A percentile compares a stretch with the other conserved stretches of the same genome.
Evolutionary conservation across 2,888 invertebrate genomes (phyloP).

Genomic region (Ephialtes manifestator): DNA sequence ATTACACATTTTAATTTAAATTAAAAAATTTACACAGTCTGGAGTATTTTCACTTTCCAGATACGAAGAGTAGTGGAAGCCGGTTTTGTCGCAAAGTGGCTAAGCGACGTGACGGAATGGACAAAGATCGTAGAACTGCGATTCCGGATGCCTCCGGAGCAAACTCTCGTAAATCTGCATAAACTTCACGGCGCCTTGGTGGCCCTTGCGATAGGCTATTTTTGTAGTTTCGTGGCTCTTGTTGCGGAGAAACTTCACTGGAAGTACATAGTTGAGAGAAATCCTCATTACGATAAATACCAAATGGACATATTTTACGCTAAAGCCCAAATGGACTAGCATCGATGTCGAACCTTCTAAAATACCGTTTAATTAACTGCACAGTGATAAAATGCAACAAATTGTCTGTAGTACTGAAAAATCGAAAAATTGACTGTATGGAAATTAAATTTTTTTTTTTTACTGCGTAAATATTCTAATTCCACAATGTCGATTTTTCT

Average conservation of each 20-base stretch:
- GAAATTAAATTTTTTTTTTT: no score
- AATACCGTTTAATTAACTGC: not conserved
- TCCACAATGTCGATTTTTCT: no score
- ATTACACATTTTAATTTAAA: no score
- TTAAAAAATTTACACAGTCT: not conserved
- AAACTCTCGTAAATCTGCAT: conserved; percentile 92
- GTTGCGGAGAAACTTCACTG: conserved; percentile 90
- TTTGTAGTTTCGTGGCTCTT: conserved; percentile 88
- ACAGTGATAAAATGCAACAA: not conserved
- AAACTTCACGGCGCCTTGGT: conserved; percentile 93
- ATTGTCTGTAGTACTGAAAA: not conserved
- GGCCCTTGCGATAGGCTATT: conserved; percentile 91
- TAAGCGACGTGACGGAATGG: conserved; percentile 90
- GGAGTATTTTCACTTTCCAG: conserved; percentile 70
- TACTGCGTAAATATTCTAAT: no score
- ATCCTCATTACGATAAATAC: conserved; percentile 92
- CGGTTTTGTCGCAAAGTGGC: conserved; percentile 93
- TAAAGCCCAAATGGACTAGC: conserved; percentile 41
- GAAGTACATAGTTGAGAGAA: conserved; percentile 88
- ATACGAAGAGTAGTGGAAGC: conserved; percentile 91
- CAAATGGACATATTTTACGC: conserved; percentile 87
- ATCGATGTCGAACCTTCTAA: not conserved
- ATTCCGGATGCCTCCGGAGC: conserved; percentile 87
- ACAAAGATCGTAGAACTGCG: conserved; percentile 87
- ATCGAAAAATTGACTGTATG: no score